Base-by-base conservation (phyloP, 23 tunicate genomes). In the Ciona savignyi region DNA sequence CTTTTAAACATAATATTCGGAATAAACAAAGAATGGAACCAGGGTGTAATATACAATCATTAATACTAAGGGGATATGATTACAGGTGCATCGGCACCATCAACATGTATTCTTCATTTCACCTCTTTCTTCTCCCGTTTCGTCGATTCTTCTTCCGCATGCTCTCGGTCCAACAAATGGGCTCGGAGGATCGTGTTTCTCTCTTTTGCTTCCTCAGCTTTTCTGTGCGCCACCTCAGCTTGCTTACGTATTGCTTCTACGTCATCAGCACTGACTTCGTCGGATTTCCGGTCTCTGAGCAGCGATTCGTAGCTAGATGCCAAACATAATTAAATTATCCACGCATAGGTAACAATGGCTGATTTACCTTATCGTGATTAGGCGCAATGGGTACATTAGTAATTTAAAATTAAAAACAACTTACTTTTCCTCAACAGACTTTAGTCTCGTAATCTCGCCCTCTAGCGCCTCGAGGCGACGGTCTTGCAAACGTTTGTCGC, bases 191-290 rank as follows among this genome's bases (percentile, higher is more conserved):
- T 51, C 30, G 91, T 79, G 66, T 73, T 85, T 27, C 70, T 62
- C 27, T 85, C 91, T 51, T 62, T 35, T 4, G 79, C 91, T 66
- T 85, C 91, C 72, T 85, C 91, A 21, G 83, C 84, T 60, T 85
- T 85, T 30, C 83, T 72, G 65, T 76, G 78, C 63, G 91, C 83
- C 28, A 60, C 29, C 42, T 79, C 83, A 2, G 82, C 65, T 72
- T 78, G 75, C 19, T 61, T 75, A 34, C 81, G 80, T 15, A 85
- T 48, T n/a, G 27, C 27, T 32, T 78, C 83, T 25, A 85, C 23
- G 60, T 85, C 91, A 60, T 65, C 62, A 25, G 74, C 22, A 27
- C 74, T 67, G 51, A 66, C 67, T 3, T 82, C 67, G 27, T 28
- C 70, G 2, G 61, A 56, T 0, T 67, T 67, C 63, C 74, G 80